A percentile compares a stretch with the other conserved stretches of the same genome.
These are phyloP conservation scores for Julus scanicus DNA, from an alignment of 2,888 invertebrate genomes.

Conservation along the genomic window DNA sequence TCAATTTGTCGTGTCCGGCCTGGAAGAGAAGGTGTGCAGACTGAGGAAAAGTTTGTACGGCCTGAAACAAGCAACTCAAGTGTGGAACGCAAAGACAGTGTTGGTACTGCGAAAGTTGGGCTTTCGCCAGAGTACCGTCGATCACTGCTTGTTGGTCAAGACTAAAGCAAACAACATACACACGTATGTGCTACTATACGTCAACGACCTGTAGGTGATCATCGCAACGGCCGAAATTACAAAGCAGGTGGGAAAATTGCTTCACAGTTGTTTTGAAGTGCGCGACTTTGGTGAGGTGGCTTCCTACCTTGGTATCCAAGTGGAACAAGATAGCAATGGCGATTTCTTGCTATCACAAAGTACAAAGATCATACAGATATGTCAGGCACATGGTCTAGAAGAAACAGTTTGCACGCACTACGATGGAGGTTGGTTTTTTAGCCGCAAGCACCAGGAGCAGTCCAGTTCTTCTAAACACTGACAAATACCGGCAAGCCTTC, in stretches of 20 bases:
- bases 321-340: conserved; percentile 2
- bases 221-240: background rate
- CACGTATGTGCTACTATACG: background rate
- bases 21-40: background rate
- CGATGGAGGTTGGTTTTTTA: background rate
- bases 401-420: background rate
- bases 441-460: background rate
- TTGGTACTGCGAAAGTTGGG: too few relatives aligned
- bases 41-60: background rate
- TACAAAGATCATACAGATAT: background rate
- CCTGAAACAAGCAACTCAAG: background rate
- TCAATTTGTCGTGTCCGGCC: background rate
- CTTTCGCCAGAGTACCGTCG: background rate
- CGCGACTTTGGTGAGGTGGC: background rate
- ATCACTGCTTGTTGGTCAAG: background rate
- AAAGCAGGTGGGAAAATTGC: background rate
- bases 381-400: background rate
- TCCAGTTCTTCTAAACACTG: background rate
- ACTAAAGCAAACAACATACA: background rate
- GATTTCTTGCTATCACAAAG: conserved; percentile 21
- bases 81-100: background rate
- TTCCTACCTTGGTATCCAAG: conserved; percentile 6
- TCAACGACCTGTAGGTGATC: background rate
- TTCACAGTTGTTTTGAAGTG: conserved; percentile 18
- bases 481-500: background rate